Evolutionary conservation across 2,113 vertebrate species (phyloP).

Genomic region (Seriola rivoliana): DNA sequence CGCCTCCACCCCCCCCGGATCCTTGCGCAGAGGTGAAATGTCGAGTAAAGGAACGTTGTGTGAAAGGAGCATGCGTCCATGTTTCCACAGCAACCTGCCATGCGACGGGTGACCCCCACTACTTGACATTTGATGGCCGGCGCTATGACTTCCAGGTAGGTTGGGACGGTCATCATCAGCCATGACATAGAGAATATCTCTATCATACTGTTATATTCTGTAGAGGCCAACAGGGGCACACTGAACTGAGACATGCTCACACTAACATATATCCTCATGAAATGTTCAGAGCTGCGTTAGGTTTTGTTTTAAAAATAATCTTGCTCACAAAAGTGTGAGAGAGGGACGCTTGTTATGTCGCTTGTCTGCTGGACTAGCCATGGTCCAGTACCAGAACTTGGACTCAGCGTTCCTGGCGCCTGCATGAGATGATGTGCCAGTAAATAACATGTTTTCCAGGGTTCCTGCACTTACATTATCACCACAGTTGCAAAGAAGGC

Average conservation of each 20-base stretch:
- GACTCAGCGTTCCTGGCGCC: not conserved
- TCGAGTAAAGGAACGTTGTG: constrained; percentile 20
- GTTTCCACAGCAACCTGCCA: constrained; percentile 40
- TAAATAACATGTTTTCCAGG: constrained; percentile 25
- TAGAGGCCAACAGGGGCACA: too few relatives aligned
- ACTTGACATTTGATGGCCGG: constrained; percentile 39
- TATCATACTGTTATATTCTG: too few relatives aligned
- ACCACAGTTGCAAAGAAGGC: constrained; percentile 8
- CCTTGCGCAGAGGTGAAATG: constrained; percentile 42
- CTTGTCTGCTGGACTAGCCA: too few relatives aligned
- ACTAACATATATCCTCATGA: too few relatives aligned
- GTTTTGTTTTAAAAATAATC: too few relatives aligned
- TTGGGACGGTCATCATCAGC: not conserved
- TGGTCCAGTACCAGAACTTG: too few relatives aligned
- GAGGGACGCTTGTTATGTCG: too few relatives aligned
- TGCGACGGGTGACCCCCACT: constrained; percentile 46
- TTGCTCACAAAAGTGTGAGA: too few relatives aligned
- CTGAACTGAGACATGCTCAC: too few relatives aligned
- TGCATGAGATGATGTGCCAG: not conserved
- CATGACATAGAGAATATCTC: too few relatives aligned
- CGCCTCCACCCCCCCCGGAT: not conserved
- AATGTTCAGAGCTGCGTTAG: too few relatives aligned
- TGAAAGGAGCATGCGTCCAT: constrained; percentile 23
- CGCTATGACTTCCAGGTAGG: constrained; percentile 50
- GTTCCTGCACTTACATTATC: constrained; percentile 48